Evolutionary conservation across 2,888 invertebrate genomes (phyloP), one percentile per base, ranked within the genome.

Genomic region (Megaustenia siamemsis): DNA sequence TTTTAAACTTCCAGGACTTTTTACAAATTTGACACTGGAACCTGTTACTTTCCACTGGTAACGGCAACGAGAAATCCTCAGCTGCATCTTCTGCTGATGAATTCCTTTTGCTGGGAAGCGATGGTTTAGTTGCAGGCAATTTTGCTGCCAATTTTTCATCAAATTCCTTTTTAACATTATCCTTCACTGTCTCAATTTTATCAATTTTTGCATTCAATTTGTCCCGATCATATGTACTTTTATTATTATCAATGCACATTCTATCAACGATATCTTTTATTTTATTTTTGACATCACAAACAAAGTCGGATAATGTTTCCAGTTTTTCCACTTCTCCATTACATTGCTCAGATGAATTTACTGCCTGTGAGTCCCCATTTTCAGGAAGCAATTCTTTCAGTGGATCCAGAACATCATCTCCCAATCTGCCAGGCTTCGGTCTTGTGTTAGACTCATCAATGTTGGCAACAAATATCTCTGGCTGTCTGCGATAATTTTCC

Each of bases 11-110:
- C 18, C 21, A 82, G 12, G 56, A 53, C 28, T 60, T 71, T 0
- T 60, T 43, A 40, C 82, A 82, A 1, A 56, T 0, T 60, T 38
- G 56, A 60, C 82, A 82, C 60, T 60, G 40, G 73, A 82, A 82
- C 28, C 43, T 82, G 40, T 32, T 60, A 12, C 40, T 60, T 56
- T 49, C 71, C 43, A 32, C 40, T 60, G 71, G 32, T 4, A 49
- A 35, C 5, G 40, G 5, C 6, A 1, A 21, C 40, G 38, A 40
- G 3, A 2, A 60, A 60, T 24, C 53, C 53, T 6, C 28, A 43
- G 63, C 66, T 28, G 28, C 56, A 56, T 43, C 43, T 6, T 66
- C 43, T 1, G 63, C 45, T 60, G 32, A 12, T 49, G 8, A 45
- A 0, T 2, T 28, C 28, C 21, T 49, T 21, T 32, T 15, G 49